Base-by-base conservation (phyloP, 2,113 vertebrate species). In the Lipophrys pholis region DNA sequence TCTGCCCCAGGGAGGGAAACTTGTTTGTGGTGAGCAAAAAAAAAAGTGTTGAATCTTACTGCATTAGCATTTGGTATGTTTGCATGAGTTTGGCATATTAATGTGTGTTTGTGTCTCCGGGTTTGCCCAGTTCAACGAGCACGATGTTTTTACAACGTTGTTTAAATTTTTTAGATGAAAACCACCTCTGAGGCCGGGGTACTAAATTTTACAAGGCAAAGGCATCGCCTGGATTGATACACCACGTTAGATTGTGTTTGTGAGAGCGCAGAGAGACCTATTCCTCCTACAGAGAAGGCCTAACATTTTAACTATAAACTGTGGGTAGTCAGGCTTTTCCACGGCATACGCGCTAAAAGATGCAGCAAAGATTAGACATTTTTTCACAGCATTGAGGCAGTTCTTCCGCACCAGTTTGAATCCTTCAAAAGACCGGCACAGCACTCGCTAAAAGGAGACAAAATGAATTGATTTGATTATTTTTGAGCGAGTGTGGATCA, bases 391-490 rank as follows among this genome's bases (percentile, higher is more conserved):
- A 81, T 70, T 67, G 71, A 65, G 51, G 16, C 60, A 46, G 39
- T 82, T 90, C 80, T 85, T 84, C 60, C 21, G 2, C 21, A 30
- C 74, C 8, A 48, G 50, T 78, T 66, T 53, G 57, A 76, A 76
- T 54, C 80, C 78, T 79, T 90, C 83, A 87, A 91, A 87, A 81
- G 72, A 15, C 54, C 73, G 75, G 60, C 69, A 82, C 65, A 59
- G 76, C 85, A 51, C 79, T 2, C 71, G 76, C 87, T 85, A 80
- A 87, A 75, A 84, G 79, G 90, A 81, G 85, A 90, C 90, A 91
- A 94, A 95, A 95, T 95, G 92, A 95, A 94, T 93, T 95, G 93
- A 95, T 96, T 94, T 90, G 79, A 95, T 95, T 95, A 95, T 95
- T 94, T 84, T 95, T 92, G 91, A 88, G 90, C 82, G 78, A 90